Conservation (phyloP, 2,797 vertebrate species). For the Manis javanica region DNA sequence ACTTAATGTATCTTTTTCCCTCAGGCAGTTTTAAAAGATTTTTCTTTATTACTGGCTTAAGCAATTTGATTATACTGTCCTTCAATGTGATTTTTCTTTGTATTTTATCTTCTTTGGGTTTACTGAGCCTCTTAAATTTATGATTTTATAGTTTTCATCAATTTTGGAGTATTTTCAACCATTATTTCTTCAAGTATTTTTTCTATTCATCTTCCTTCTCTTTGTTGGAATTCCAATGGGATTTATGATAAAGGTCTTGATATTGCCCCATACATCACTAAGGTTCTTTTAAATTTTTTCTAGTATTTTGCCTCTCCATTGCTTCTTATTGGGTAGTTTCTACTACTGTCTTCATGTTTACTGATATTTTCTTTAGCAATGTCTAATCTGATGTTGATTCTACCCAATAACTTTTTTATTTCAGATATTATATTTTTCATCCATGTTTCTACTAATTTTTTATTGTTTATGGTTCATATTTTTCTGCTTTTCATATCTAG, state of each 20-base stretch:
- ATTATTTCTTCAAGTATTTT: conserved; percentile 37
- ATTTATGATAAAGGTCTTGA: neutral
- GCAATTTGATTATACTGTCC: neutral
- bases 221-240: neutral
- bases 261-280: neutral
- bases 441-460: neutral
- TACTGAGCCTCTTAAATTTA: conserved; percentile 5
- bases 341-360: neutral
- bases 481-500: neutral
- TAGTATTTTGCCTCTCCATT: neutral
- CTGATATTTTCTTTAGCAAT: neutral
- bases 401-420: neutral
- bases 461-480: neutral
- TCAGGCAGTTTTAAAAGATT: neutral
- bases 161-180: conserved; percentile 9
- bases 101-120: neutral
- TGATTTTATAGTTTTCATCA: neutral
- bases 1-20: neutral
- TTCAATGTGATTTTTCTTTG: neutral
- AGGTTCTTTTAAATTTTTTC: neutral
- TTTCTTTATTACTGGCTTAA: conserved; percentile 34
- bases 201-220: neutral
- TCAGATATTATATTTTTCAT: neutral
- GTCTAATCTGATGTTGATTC: neutral
- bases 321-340: conserved; percentile 15